These are phyloP conservation scores for Sitophilus oryzae DNA, from an alignment of 1,140 invertebrate species.

Conservation along the genomic window DNA sequence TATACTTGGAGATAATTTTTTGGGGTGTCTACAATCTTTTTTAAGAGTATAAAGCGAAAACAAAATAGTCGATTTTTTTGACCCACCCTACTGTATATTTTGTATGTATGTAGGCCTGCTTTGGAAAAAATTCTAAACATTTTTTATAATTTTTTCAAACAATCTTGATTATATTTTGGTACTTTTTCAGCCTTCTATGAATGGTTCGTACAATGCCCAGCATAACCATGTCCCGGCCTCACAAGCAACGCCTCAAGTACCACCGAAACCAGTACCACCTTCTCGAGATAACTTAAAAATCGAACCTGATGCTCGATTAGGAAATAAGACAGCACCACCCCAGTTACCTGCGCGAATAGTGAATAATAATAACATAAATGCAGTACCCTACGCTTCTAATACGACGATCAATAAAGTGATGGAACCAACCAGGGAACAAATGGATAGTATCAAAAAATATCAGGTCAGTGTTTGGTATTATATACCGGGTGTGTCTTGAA, in stretches of 20 bases:
- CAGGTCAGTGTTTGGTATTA: no score
- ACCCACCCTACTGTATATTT: no score
- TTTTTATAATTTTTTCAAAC: background rate
- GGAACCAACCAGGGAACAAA: conserved; percentile 74
- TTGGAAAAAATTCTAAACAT: background rate
- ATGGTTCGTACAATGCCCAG: conserved; percentile 42
- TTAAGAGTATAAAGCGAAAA: no score
- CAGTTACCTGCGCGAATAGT: conserved; percentile 59
- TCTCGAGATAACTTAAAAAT: conserved; percentile 62
- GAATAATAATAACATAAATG: conserved; percentile 45
- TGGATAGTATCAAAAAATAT: conserved; percentile 85
- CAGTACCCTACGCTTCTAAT: conserved; percentile 43
- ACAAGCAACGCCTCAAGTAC: conserved; percentile 30
- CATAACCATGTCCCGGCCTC: conserved; percentile 18
- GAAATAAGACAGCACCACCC: conserved; percentile 60
- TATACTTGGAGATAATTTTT: no score
- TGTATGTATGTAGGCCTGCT: background rate
- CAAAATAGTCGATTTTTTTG: no score
- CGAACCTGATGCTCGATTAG: conserved; percentile 56
- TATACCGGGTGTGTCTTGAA: no score
- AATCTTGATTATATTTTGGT: conserved; percentile 5
- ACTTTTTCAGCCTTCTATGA: conserved; percentile 48
- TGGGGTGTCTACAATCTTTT: no score
- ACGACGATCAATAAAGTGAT: conserved; percentile 37
- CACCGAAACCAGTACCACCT: conserved; percentile 64